Evolutionary conservation across 2,888 invertebrate species (phyloP).

Genomic region (Drosophila engyochracea): DNA sequence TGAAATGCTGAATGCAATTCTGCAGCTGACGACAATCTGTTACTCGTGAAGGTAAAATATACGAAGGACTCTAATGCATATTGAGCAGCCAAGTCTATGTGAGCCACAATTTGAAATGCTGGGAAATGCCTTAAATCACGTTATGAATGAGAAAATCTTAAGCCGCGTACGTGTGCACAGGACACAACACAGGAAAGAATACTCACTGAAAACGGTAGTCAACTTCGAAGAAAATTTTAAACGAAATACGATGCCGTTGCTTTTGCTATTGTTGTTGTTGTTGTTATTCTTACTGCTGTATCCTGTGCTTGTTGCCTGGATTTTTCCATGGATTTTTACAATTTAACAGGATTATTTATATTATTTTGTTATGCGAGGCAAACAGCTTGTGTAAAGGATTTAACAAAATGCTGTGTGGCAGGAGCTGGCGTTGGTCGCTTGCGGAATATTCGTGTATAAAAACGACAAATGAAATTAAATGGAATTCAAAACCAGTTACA

Average conservation of each 20-base stretch:
- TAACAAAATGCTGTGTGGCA: conserved; percentile 63
- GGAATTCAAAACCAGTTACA: conserved; percentile 66
- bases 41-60: conserved; percentile 60
- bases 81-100: conserved; percentile 54
- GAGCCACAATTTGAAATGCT: conserved; percentile 43
- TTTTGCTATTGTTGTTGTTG: conserved; percentile 18
- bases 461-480: conserved; percentile 58
- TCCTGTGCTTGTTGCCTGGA: conserved; percentile 33
- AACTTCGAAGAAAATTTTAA: conserved; percentile 65
- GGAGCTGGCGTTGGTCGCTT: conserved; percentile 8
- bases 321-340: conserved; percentile 58
- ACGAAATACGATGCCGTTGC: conserved; percentile 58
- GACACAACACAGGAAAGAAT: conserved; percentile 47
- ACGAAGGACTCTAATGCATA: conserved; percentile 50
- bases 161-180: conserved; percentile 71
- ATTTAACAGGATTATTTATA: conserved; percentile 81
- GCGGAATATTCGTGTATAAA: conserved; percentile 15
- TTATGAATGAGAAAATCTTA: conserved; percentile 77
- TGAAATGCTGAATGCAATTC: conserved; percentile 71
- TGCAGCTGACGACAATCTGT: conserved; percentile 64
- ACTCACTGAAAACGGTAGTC: conserved; percentile 27
- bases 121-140: conserved; percentile 54
- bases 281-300: conserved; percentile 17
- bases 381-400: conserved; percentile 80
- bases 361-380: conserved; percentile 80